These are phyloP conservation scores for Lasioglossum pauxillum DNA, from an alignment of 2,888 invertebrate species.

Conservation along the genomic window DNA sequence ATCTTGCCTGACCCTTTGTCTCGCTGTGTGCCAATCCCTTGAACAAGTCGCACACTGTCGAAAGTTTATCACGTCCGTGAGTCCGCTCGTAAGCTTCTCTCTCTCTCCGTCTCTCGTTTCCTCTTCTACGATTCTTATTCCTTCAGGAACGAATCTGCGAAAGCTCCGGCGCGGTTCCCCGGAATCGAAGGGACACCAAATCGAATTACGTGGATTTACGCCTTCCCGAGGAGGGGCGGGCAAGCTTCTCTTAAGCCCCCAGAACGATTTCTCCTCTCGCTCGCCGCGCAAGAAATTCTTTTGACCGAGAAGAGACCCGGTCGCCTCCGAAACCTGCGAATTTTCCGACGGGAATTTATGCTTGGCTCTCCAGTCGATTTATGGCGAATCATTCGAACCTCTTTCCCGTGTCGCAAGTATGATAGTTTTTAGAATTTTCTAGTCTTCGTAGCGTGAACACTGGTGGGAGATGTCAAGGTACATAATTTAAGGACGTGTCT, in stretches of 20 bases:
- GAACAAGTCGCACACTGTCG: constrained; percentile 35
- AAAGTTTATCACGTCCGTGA: constrained; percentile 69
- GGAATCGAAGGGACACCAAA: constrained; percentile 79
- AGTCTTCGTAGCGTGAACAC: too few species aligned
- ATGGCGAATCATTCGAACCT: constrained; percentile 9
- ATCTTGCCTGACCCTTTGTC: constrained; percentile 57
- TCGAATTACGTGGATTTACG: constrained; percentile 78
- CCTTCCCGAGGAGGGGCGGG: background rate
- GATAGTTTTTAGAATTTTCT: background rate
- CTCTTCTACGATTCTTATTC: constrained; percentile 36
- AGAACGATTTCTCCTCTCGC: constrained; percentile 28
- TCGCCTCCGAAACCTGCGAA: constrained; percentile 2
- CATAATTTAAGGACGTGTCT: background rate
- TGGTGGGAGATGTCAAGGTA: background rate
- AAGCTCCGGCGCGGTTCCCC: constrained; percentile 75
- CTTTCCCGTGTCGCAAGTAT: background rate
- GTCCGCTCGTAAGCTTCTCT: constrained; percentile 48
- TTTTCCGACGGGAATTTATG: background rate
- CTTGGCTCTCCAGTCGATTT: background rate
- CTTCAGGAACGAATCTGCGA: constrained; percentile 47
- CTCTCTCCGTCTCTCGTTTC: background rate
- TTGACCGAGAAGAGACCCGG: constrained; percentile 10
- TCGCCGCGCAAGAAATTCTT: constrained; percentile 27
- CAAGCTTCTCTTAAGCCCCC: constrained; percentile 28
- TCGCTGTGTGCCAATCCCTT: constrained; percentile 52